Percentiles rank a stretch among this genome's conserved stretches.
These are phyloP conservation scores for Apodemia zela DNA, from an alignment of 2,888 invertebrate species.

Conservation along the genomic window DNA sequence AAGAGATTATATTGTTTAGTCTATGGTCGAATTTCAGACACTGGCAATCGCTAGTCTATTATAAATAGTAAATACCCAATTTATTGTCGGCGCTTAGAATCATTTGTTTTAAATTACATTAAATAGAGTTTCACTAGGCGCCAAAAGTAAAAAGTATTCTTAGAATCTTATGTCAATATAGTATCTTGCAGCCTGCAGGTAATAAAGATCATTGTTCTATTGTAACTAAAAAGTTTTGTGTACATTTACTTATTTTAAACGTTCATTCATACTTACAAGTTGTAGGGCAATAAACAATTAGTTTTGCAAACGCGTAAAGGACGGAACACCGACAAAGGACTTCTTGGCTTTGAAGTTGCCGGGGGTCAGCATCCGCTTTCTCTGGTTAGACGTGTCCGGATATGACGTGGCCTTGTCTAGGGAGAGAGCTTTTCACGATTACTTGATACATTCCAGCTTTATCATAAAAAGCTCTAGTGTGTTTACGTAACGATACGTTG, in stretches of 20 bases:
- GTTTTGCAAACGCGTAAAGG: constrained; percentile 68
- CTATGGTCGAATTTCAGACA: no score
- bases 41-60: no score
- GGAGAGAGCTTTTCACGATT: constrained; percentile 71
- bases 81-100: no score
- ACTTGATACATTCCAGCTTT: constrained; percentile 67
- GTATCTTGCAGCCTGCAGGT: no score
- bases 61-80: no score
- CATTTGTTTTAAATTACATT: no score
- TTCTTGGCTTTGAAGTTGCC: constrained; percentile 58
- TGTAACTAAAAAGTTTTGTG: constrained; percentile 6
- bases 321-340: constrained; percentile 61
- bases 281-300: constrained; percentile 52
- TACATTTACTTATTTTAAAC: constrained; percentile 12
- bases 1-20: no score
- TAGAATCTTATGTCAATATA: neutral
- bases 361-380: constrained; percentile 62
- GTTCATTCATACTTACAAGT: constrained; percentile 16
- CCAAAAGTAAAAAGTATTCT: neutral
- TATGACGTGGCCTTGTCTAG: constrained; percentile 65
- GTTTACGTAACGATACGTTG: constrained; percentile 41
- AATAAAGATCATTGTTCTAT: neutral
- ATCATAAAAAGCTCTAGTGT: constrained; percentile 47
- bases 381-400: constrained; percentile 64
- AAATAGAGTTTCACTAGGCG: neutral